Conservation (phyloP, 1,140 invertebrate genomes). For the Mizuhopecten yessoensis region DNA sequence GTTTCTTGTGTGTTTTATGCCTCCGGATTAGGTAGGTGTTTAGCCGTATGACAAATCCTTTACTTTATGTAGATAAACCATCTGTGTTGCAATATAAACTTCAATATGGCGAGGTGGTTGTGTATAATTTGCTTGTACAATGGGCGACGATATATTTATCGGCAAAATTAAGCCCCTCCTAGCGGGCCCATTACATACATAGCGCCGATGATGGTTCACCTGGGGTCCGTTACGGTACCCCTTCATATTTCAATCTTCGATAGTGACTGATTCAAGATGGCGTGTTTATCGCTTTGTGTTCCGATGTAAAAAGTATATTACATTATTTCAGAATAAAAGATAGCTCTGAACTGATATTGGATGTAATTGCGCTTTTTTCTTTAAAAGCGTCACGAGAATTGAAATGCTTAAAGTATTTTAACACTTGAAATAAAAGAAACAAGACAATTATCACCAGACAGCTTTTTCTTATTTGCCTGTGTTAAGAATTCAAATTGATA, state of each 20-base stretch:
- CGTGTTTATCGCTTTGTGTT: not conserved
- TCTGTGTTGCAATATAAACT: conserved; percentile 24
- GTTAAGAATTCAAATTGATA: too few species aligned
- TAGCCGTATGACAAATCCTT: not conserved
- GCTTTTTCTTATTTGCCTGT: not conserved
- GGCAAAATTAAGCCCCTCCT: not conserved
- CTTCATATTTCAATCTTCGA: conserved; percentile 13
- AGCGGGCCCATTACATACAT: not conserved
- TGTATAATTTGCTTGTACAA: not conserved
- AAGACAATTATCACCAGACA: not conserved
- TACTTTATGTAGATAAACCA: not conserved
- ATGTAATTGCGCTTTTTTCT: conserved; percentile 2
- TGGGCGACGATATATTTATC: conserved; percentile 4
- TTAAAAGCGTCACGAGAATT: not conserved
- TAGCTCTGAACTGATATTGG: not conserved
- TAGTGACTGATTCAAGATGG: conserved; percentile 21
- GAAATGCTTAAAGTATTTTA: not conserved
- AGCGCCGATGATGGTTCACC: not conserved
- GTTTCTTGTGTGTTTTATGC: not conserved
- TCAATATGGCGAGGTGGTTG: not conserved
- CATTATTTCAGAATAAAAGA: conserved; percentile 29
- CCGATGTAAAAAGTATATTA: conserved; percentile 9
- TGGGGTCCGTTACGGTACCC: not conserved
- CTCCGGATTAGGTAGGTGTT: not conserved
- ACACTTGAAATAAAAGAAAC: not conserved